Evolutionary conservation across 2,797 vertebrate species (phyloP), one percentile per base, ranked within the genome.

Genomic region (Pelodytes ibericus): DNA sequence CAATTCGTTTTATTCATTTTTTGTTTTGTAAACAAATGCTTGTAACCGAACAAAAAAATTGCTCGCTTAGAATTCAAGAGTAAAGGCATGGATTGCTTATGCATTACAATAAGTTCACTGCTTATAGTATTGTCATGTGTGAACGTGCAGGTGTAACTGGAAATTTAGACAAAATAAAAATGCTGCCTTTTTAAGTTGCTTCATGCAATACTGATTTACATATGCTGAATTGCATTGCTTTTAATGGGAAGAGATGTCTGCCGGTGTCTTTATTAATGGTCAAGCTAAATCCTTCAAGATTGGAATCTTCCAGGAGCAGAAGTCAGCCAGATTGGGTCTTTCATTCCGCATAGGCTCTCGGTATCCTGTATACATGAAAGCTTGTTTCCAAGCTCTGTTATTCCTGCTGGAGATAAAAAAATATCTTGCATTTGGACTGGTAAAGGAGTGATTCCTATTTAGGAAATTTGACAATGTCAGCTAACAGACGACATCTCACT

Each of bases 171-270:
- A 82, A 92, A 90, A 88, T 83, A 90, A 91, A 93, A 93, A 92
- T 90, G 93, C 89, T 87, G 88, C 89, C 89, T 85, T 88, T 89
- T 93, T 91, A 83, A 53, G 49, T 90, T 85, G 88, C 91, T 90
- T 95, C 96, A 96, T 97, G 95, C 94, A 95, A 85, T 95, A 93
- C 92, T 91, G 87, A 92, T 90, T 92, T 86, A 83, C 90, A 92
- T 92, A 91, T 88, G 91, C 90, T 92, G 91, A 89, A 88, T 91
- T 85, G 53, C 90, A 92, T 91, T 89, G 90, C 91, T 89, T 89
- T 91, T 85, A 91, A 91, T 85, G 91, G 91, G 88, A 87, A 83
- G 84, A 85, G 89, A 91, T 89, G 83, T 90, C 87, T 91, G 91
- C 87, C 88, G 86, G 83, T 86, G 89, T 90, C 88, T 87, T 90